phyloP scores from a whole-genome alignment of 2,888 invertebrate genomes.

The Meghimatium bilineatum region DNA sequence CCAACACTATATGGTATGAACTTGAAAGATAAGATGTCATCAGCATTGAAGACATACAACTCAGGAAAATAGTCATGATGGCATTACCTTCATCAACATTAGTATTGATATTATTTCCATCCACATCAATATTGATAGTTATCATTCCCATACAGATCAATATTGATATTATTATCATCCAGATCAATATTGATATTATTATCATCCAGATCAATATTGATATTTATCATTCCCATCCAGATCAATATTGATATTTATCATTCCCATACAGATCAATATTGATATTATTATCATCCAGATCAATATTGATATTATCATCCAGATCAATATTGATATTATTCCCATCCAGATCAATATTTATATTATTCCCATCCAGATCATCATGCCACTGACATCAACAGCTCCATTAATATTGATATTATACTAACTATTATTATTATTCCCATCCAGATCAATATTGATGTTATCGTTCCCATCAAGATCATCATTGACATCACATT shows the following conservation, averaged over 20 bases:
- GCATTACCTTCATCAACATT: no score
- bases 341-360: no score
- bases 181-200: no score
- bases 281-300: neutral
- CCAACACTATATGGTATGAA: no score
- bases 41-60: no score
- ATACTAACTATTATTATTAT: neutral
- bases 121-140: neutral
- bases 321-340: no score
- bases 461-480: neutral
- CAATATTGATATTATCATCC: no score
- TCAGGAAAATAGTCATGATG: no score
- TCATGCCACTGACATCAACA: neutral
- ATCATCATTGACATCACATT: neutral
- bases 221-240: neutral
- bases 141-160: neutral
- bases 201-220: no score
- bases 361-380: neutral
- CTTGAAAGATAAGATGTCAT: no score
- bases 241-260: neutral
- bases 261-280: neutral
- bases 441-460: neutral
- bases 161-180: no score
- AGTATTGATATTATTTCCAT: neutral
- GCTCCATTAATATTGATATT: neutral